A percentile compares a stretch with the other conserved stretches of the same genome.
These are phyloP conservation scores for Tetramorium bicarinatum DNA, from an alignment of 2,888 invertebrate genomes.

Conservation along the genomic window DNA sequence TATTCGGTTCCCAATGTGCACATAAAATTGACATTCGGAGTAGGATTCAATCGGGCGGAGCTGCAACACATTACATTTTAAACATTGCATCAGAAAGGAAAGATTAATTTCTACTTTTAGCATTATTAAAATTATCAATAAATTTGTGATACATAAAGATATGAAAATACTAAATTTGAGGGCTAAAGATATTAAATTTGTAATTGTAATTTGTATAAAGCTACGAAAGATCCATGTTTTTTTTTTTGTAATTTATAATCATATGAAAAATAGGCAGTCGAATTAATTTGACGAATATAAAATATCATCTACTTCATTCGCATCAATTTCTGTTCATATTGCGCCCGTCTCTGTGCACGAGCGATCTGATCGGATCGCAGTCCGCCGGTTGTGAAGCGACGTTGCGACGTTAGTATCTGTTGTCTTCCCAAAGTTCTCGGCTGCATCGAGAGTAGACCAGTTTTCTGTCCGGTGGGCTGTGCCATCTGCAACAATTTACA, in stretches of 20 bases:
- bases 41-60: constrained; percentile 75
- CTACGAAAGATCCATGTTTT: background rate
- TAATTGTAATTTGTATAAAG: no score
- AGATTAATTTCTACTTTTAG: background rate
- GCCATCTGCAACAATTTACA: constrained; percentile 70
- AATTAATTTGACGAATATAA: constrained; percentile 15
- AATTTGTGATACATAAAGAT: background rate
- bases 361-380: constrained; percentile 84
- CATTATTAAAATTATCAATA: background rate
- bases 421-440: constrained; percentile 81
- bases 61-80: constrained; percentile 75
- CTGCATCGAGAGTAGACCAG: constrained; percentile 75
- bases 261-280: background rate
- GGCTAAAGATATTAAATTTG: background rate
- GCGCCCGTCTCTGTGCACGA: constrained; percentile 83
- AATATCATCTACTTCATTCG: constrained; percentile 81
- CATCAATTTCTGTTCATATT: constrained; percentile 84
- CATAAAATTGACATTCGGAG: constrained; percentile 81
- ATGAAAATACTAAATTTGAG: background rate
- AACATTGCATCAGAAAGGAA: background rate
- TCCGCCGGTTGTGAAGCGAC: constrained; percentile 80
- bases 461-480: constrained; percentile 73
- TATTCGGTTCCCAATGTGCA: constrained; percentile 79
- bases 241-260: constrained; percentile 25
- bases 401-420: constrained; percentile 80